phyloP scores from a whole-genome alignment of 2,888 invertebrate species.

The Muscina levida region DNA sequence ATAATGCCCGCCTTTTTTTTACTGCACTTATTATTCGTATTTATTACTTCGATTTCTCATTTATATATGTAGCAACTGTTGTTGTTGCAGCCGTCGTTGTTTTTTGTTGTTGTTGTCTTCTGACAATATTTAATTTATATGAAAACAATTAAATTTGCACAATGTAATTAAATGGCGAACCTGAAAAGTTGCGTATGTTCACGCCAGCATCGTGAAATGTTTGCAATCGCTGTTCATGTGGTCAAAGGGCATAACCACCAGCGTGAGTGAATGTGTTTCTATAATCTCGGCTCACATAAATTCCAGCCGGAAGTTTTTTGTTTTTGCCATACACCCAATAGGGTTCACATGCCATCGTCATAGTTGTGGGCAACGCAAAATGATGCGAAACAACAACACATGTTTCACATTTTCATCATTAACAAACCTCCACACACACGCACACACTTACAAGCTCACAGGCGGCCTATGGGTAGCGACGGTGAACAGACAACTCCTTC shows the following conservation, averaged over 20 bases:
- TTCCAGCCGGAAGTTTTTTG: not conserved
- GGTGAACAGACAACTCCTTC: too few species aligned
- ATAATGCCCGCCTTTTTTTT: too few species aligned
- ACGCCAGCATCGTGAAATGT: not conserved
- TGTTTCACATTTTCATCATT: conserved; percentile 9
- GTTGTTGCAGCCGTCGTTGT: not conserved
- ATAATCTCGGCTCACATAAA: not conserved
- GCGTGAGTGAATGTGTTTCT: not conserved
- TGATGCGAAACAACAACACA: conserved; percentile 11
- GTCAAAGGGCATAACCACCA: too few species aligned
- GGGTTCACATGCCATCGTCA: not conserved
- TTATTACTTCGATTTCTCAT: too few species aligned
- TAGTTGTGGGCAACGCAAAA: conserved; percentile 1
- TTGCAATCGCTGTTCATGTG: too few species aligned
- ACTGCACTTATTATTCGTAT: too few species aligned
- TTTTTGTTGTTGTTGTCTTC: not conserved
- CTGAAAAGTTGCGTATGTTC: not conserved
- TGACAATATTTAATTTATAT: not conserved
- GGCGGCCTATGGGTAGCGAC: too few species aligned
- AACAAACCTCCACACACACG: not conserved
- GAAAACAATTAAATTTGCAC: conserved; percentile 8
- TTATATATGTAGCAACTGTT: too few species aligned
- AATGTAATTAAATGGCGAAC: not conserved
- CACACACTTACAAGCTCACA: too few species aligned
- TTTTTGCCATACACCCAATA: not conserved